Evolutionary conservation across 2,113 vertebrate species (phyloP).

Genomic region (Irena cyanogastra): DNA sequence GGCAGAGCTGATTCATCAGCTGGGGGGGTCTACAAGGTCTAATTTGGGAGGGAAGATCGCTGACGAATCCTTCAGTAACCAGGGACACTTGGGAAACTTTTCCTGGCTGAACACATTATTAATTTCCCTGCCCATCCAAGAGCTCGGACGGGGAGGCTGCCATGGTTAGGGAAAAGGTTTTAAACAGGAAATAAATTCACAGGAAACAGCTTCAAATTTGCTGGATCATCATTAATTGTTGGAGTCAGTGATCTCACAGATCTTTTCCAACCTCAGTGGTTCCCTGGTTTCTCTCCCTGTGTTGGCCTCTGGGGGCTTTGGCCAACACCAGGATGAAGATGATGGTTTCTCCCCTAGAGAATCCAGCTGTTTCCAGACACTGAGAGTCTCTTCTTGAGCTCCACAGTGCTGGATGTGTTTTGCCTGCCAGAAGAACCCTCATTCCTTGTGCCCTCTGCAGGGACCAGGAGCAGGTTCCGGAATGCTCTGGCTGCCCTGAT

Average conservation of each 20-base stretch:
- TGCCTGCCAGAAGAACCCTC: not conserved
- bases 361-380: not conserved
- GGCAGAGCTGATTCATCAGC: conserved; percentile 43
- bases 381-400: not conserved
- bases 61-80: not conserved
- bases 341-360: not conserved
- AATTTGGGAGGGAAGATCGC: conserved; percentile 7
- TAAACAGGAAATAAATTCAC: not conserved
- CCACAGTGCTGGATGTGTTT: accelerated
- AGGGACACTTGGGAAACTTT: not conserved
- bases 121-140: not conserved
- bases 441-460: accelerated
- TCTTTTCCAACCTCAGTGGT: not conserved
- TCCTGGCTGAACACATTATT: not conserved
- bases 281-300: not conserved
- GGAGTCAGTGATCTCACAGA: not conserved
- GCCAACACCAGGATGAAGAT: not conserved
- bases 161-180: not conserved
- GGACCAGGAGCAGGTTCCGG: accelerated
- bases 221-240: not conserved
- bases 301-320: not conserved
- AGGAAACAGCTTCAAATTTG: not conserved
- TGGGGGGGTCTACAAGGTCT: not conserved
- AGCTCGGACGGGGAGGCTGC: not conserved
- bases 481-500: not conserved